A percentile compares a stretch with the other conserved stretches of the same genome.
These are phyloP conservation scores for Drosophila flavopinicola DNA, from an alignment of 2,888 invertebrate species.

Conservation along the genomic window DNA sequence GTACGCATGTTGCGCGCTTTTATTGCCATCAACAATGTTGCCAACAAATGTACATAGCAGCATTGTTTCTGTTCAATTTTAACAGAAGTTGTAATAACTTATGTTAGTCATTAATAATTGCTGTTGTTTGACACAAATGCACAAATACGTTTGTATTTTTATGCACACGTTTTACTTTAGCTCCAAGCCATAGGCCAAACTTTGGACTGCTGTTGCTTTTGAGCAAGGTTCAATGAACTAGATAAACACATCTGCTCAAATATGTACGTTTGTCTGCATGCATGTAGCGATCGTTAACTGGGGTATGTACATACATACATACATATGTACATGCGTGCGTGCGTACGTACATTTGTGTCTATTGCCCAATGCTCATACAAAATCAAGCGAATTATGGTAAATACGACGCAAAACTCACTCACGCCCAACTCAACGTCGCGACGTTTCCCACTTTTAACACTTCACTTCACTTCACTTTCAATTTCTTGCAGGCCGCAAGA, in stretches of 20 bases:
- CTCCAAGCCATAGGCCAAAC: conserved; percentile 12
- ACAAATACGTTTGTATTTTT: neutral
- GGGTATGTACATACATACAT: conserved; percentile 26
- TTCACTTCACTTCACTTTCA: conserved; percentile 55
- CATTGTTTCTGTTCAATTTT: neutral
- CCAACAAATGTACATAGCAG: conserved; percentile 15
- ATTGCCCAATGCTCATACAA: conserved; percentile 37
- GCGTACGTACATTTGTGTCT: conserved; percentile 17
- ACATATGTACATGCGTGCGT: conserved; percentile 3
- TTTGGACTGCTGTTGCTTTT: conserved; percentile 23
- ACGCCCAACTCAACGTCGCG: conserved; percentile 45
- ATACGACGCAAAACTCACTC: conserved; percentile 55
- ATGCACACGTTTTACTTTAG: neutral
- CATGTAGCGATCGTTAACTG: conserved; percentile 49
- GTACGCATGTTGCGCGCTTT: conserved; percentile 38
- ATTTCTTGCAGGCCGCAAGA: conserved; percentile 40
- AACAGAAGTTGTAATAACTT: neutral
- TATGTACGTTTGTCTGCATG: conserved; percentile 7
- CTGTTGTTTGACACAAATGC: too few relatives aligned
- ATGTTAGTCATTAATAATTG: neutral
- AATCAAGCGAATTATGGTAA: conserved; percentile 74
- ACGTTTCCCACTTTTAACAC: neutral
- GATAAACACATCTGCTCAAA: conserved; percentile 65
- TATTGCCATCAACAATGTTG: conserved; percentile 45
- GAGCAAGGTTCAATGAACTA: conserved; percentile 57